Conservation (phyloP, 2,113 vertebrate species). For the Pimephales promelas region DNA sequence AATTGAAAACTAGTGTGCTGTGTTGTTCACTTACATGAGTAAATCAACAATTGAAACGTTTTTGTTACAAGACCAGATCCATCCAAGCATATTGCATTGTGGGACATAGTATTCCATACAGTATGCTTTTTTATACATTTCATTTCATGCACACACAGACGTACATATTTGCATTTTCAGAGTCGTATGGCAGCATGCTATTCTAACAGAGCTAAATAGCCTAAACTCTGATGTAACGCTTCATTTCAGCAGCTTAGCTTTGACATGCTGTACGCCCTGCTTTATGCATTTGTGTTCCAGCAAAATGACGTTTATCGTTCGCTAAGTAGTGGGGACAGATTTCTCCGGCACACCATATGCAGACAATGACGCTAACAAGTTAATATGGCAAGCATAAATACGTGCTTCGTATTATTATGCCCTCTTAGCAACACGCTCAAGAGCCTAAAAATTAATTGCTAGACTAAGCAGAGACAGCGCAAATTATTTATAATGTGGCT, state of each 20-base stretch:
- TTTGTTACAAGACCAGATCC: neutral
- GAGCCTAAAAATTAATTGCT: conserved; percentile 66
- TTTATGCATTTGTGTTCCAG: conserved; percentile 43
- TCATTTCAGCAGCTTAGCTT: conserved; percentile 33
- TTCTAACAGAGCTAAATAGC: neutral
- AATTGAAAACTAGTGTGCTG: neutral
- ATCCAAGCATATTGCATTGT: neutral
- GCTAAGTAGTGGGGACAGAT: conserved; percentile 61
- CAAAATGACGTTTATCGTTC: conserved; percentile 61
- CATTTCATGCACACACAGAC: neutral
- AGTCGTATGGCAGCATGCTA: neutral
- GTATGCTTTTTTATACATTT: neutral
- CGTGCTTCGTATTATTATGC: conserved; percentile 64
- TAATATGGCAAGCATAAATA: conserved; percentile 65
- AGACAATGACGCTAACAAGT: conserved; percentile 62
- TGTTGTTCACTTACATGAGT: neutral
- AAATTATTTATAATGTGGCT: conserved; percentile 66
- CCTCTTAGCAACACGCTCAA: conserved; percentile 64
- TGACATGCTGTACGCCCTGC: neutral
- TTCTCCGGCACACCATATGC: conserved; percentile 56
- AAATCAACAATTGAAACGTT: neutral
- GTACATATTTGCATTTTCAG: neutral
- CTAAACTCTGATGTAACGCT: neutral
- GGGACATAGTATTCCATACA: neutral
- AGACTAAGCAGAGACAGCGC: conserved; percentile 66